Percentiles rank a stretch among this genome's conserved stretches.
phyloP scores from a whole-genome alignment of 2,113 vertebrate genomes.

The Oncorhynchus gorbuscha region DNA sequence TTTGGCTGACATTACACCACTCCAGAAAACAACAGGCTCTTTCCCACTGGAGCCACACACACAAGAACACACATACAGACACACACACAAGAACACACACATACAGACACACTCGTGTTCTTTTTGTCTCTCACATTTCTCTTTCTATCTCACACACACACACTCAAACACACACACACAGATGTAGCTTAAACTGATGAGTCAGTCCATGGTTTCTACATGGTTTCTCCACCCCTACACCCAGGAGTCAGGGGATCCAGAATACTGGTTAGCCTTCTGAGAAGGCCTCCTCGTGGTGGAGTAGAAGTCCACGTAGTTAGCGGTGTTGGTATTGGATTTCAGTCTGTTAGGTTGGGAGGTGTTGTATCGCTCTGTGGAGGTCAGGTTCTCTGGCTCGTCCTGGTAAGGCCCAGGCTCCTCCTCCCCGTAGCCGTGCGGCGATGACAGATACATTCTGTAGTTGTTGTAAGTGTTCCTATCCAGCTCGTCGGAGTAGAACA shows the following conservation, averaged over 20 bases:
- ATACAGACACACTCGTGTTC: too few relatives aligned
- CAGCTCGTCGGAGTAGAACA: conserved; percentile 88
- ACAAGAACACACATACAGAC: conserved; percentile 13
- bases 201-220: conserved; percentile 1
- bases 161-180: too few relatives aligned
- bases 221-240: conserved; percentile 75
- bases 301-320: conserved; percentile 99
- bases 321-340: conserved; percentile 82
- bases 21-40: conserved; percentile 33
- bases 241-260: conserved; percentile 97
- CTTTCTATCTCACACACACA: too few relatives aligned
- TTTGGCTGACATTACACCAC: conserved; percentile 47
- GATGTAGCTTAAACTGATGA: neutral
- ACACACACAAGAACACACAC: too few relatives aligned
- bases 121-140: too few relatives aligned
- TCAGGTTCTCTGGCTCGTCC: conserved; percentile 84
- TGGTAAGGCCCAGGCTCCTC: conserved; percentile 89
- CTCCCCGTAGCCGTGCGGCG: conserved; percentile 89
- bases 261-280: conserved; percentile 92
- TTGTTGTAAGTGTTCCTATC: conserved; percentile 90
- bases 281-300: conserved; percentile 93
- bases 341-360: conserved; percentile 80
- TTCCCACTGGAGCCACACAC: conserved; percentile 10
- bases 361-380: conserved; percentile 80
- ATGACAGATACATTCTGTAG: conserved; percentile 90